These are phyloP conservation scores for Pheucticus melanocephalus DNA, from an alignment of 2,113 vertebrate genomes.

Conservation along the genomic window DNA sequence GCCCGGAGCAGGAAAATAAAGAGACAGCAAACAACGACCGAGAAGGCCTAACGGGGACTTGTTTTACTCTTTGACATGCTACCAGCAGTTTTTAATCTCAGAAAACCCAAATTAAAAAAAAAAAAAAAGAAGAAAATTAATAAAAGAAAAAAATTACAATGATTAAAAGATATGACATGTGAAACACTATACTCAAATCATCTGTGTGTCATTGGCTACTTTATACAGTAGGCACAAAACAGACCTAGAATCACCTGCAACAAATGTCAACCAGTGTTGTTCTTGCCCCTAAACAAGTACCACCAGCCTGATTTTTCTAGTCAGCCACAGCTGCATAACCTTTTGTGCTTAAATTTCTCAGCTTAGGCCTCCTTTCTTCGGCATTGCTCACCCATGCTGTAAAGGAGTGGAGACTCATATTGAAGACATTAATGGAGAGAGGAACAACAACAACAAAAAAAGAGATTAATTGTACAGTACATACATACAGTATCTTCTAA, in stretches of 20 bases:
- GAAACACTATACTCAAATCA: constrained; percentile 23
- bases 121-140: background rate
- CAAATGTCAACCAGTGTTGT: background rate
- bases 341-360: constrained; percentile 65
- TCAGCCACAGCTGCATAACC: constrained; percentile 1
- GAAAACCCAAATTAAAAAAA: constrained; percentile 6
- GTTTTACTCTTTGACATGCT: constrained; percentile 41
- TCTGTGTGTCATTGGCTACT: background rate
- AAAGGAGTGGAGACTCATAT: constrained; percentile 31
- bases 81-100: constrained; percentile 39
- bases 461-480: constrained; percentile 70
- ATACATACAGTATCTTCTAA: constrained; percentile 79
- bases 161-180: constrained; percentile 10
- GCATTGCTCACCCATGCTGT: constrained; percentile 11
- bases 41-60: constrained; percentile 32
- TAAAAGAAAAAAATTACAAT: background rate
- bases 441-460: constrained; percentile 23
- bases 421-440: constrained; percentile 43
- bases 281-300: background rate
- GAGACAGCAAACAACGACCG: background rate
- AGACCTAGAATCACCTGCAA: constrained; percentile 25
- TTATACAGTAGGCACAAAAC: constrained; percentile 43
- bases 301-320: constrained; percentile 5
- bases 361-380: constrained; percentile 44
- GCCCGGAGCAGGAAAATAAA: constrained; percentile 2